These are phyloP conservation scores for Heterodera carotae DNA, from an alignment of 1,140 invertebrate genomes.

Conservation along the genomic window DNA sequence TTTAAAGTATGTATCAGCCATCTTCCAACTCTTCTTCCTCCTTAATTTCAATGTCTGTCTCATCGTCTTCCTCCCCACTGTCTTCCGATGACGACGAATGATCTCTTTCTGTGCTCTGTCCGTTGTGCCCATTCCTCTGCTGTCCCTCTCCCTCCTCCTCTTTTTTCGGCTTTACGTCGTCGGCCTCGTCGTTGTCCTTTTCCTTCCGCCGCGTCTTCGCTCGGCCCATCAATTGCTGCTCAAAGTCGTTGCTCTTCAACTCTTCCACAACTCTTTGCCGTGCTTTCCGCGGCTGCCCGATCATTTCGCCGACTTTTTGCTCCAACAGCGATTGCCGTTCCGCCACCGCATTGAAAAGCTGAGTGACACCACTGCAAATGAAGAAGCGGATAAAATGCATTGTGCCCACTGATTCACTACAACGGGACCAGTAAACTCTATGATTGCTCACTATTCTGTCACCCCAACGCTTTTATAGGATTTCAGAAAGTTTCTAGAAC, in stretches of 20 bases:
- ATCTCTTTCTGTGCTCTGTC: constrained; percentile 3
- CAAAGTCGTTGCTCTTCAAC: constrained; percentile 32
- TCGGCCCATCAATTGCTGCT: constrained; percentile 16
- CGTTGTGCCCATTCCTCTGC: not conserved
- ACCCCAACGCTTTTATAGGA: too few relatives aligned
- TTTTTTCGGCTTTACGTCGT: not conserved
- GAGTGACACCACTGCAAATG: constrained; percentile 42
- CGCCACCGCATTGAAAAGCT: constrained; percentile 48
- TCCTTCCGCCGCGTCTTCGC: not conserved
- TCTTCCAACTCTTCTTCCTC: not conserved
- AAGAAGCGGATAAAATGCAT: not conserved
- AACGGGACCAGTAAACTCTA: too few relatives aligned
- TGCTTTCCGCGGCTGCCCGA: constrained; percentile 26
- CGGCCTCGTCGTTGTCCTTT: not conserved
- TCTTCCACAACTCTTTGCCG: constrained; percentile 33
- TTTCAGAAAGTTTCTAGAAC: too few relatives aligned
- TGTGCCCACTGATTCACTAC: too few relatives aligned
- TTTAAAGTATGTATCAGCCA: not conserved
- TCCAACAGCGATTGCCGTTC: constrained; percentile 44
- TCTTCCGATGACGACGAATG: not conserved
- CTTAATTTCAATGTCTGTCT: constrained; percentile 25
- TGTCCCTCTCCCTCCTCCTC: not conserved
- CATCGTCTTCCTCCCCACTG: not conserved
- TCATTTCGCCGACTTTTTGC: constrained; percentile 35
- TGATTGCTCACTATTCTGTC: too few relatives aligned